Evolutionary conservation across 2,797 vertebrate species (phyloP).

Genomic region (Sebastiscus tertius): DNA sequence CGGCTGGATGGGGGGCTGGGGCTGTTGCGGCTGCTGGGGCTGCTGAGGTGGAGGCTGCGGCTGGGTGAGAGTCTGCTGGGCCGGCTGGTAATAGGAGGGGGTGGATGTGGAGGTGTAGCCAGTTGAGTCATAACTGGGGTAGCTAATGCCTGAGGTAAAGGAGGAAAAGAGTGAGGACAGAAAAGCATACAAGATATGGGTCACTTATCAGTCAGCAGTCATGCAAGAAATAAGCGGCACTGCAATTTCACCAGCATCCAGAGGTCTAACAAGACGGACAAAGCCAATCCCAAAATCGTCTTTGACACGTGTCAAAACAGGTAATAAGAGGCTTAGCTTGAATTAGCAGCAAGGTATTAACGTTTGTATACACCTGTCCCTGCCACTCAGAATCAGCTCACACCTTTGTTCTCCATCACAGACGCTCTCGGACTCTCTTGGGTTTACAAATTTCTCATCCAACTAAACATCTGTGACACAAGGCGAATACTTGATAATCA

Average conservation of each 20-base stretch:
- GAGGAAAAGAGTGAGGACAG: constrained; percentile 8
- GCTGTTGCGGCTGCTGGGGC: constrained; percentile 64
- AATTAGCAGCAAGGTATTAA: neutral
- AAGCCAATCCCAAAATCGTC: neutral
- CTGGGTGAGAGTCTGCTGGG: constrained; percentile 72
- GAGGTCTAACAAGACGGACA: neutral
- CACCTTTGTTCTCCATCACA: neutral
- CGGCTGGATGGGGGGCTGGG: constrained; percentile 67
- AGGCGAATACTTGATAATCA: neutral
- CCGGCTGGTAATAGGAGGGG: constrained; percentile 80
- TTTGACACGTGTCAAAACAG: neutral
- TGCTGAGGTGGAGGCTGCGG: constrained; percentile 71
- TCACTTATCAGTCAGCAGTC: constrained; percentile 14
- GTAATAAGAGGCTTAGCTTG: neutral
- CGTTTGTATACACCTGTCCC: neutral
- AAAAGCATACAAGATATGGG: constrained; percentile 20
- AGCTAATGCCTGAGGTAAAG: constrained; percentile 78
- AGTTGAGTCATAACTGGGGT: constrained; percentile 75
- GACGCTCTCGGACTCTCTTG: neutral
- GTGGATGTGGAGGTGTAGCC: constrained; percentile 79
- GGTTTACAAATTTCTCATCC: neutral
- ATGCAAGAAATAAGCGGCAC: constrained; percentile 10
- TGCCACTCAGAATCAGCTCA: neutral
- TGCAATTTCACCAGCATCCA: constrained; percentile 16
- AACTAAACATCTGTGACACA: neutral